A percentile compares a stretch with the other conserved stretches of the same genome.
These are phyloP conservation scores for Actinostola sp. DNA, from an alignment of 92 coral and sea anemone genomes.

Conservation along the genomic window DNA sequence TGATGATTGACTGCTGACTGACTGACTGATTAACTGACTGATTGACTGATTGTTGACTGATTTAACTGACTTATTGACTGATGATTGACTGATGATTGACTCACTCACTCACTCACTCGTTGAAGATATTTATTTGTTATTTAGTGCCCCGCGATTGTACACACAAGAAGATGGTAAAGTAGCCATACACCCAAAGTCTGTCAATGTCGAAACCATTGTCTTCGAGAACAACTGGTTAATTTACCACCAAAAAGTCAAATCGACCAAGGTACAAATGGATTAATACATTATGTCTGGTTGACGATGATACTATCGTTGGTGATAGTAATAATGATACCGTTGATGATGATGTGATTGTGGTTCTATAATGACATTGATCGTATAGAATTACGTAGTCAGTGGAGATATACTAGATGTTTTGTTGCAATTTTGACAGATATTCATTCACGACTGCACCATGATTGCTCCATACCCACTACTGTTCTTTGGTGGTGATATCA, in stretches of 20 bases:
- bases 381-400: no score
- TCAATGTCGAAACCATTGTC: slow-evolving; percentile 62
- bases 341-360: slow-evolving; percentile 3
- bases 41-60: no score
- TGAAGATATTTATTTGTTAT: slow-evolving; percentile 1
- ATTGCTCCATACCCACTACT: slow-evolving; percentile 89
- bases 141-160: slow-evolving; percentile 74
- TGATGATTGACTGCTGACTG: no score
- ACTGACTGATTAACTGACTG: no score
- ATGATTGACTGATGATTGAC: background rate
- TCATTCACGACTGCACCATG: slow-evolving; percentile 89
- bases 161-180: slow-evolving; percentile 89
- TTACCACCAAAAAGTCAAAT: slow-evolving; percentile 91
- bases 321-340: background rate
- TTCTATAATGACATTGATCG: no score
- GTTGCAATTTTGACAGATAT: slow-evolving; percentile 69
- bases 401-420: no score
- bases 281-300: background rate
- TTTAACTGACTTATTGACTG: no score
- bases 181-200: slow-evolving; percentile 89
- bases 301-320: background rate
- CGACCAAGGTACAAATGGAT: slow-evolving; percentile 62
- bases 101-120: background rate
- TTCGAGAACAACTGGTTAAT: slow-evolving; percentile 92
- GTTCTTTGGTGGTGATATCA: slow-evolving; percentile 96